Evolutionary conservation across 2,797 vertebrate genomes (phyloP), one percentile per base, ranked within the genome.

Genomic region (Philypnodon macrostomus): DNA sequence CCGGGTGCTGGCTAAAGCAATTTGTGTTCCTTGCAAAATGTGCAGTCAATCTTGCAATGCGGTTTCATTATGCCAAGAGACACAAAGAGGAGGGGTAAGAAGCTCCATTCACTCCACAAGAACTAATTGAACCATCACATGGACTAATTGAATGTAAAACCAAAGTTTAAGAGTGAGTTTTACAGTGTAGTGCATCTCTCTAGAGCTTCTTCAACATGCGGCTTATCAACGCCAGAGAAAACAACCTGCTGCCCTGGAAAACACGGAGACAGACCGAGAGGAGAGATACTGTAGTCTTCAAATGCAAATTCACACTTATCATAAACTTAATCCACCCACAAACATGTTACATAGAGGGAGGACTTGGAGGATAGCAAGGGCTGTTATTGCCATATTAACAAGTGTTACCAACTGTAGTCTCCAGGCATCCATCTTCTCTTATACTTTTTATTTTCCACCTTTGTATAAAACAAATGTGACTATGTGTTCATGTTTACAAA

Each of bases 121-220:
- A n/a, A n/a, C n/a, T n/a, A n/a, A n/a, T n/a, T n/a, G n/a, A n/a
- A n/a, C n/a, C n/a, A n/a, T n/a, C n/a, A n/a, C n/a, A n/a, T n/a
- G n/a, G n/a, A n/a, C n/a, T n/a, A n/a, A n/a, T n/a, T n/a, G n/a
- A n/a, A n/a, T n/a, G n/a, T n/a, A n/a, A n/a, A n/a, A n/a, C n/a
- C n/a, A n/a, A n/a, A n/a, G n/a, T n/a, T n/a, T n/a, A n/a, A n/a
- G n/a, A n/a, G n/a, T n/a, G n/a, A n/a, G n/a, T n/a, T n/a, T n/a
- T n/a, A n/a, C n/a, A n/a, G n/a, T n/a, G n/a, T n/a, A n/a, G n/a
- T 55, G 41, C 48, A 18, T 2, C 21, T 51, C 56, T 58, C 52
- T 41, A 41, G 23, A 47, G 38, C 42, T 35, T 63, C 41, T 29
- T 65, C 47, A 47, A 11, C 53, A 8, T 26, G 21, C 47, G 67